A percentile compares a stretch with the other conserved stretches of the same genome.
Evolutionary conservation across 30 jellyfish, hydroid and myxozoan genomes (phyloP).

Genomic region (Sanderia malayensis): DNA sequence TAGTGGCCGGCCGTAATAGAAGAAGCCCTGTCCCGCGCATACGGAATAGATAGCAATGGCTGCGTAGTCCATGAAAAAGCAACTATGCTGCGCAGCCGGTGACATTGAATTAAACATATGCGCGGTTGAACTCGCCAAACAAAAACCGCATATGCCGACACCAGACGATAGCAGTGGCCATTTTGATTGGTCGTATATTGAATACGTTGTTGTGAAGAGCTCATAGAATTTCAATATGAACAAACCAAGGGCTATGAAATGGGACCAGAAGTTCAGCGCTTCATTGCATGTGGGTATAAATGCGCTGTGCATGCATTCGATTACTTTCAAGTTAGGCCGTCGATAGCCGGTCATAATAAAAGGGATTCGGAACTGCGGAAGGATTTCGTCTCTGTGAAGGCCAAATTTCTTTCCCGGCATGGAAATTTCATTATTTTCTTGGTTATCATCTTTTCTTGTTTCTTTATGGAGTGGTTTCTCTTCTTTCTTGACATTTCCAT

Average conservation of each 20-base stretch:
- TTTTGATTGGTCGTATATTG: slow-evolving; percentile 28
- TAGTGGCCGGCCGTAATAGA: slow-evolving; percentile 72
- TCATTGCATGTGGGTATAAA: slow-evolving; percentile 75
- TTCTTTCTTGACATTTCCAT: neutral
- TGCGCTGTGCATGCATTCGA: slow-evolving; percentile 79
- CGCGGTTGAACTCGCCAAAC: slow-evolving; percentile 85
- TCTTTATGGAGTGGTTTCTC: no score
- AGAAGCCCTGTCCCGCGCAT: slow-evolving; percentile 91
- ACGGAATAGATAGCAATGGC: slow-evolving; percentile 88
- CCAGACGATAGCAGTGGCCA: slow-evolving; percentile 85
- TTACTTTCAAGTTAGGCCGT: slow-evolving; percentile 63
- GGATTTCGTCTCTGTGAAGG: slow-evolving; percentile 68
- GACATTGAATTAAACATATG: slow-evolving; percentile 94
- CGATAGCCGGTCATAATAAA: slow-evolving; percentile 83
- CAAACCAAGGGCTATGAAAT: slow-evolving; percentile 67
- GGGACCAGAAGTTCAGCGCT: slow-evolving; percentile 85
- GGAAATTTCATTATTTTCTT: neutral
- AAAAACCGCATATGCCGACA: slow-evolving; percentile 80
- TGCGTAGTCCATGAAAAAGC: slow-evolving; percentile 95
- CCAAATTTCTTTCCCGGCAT: slow-evolving; percentile 45
- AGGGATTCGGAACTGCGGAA: slow-evolving; percentile 77
- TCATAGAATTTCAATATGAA: slow-evolving; percentile 42
- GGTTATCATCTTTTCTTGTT: no score
- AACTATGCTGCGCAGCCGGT: slow-evolving; percentile 67
- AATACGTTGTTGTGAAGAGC: slow-evolving; percentile 32